Evolutionary conservation across 1,140 invertebrate genomes (phyloP), one percentile per base, ranked within the genome.

Genomic region (Drosophila tropicalis): DNA sequence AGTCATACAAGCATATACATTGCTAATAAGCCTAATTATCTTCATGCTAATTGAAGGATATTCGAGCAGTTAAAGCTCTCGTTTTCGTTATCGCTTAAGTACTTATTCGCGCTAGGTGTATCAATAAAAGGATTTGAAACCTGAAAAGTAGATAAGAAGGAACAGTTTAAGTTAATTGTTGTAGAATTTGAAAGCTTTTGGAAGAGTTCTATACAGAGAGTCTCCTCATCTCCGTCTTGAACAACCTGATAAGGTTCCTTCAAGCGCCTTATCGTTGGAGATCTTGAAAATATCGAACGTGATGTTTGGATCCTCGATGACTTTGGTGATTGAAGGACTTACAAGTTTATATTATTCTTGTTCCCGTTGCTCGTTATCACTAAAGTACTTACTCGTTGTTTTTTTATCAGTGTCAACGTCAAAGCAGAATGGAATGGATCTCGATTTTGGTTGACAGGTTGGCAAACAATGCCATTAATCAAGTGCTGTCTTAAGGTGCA

Each of bases 1-100:
- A 47, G n/a, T 51, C 9, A 51, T 51, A 51, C 44, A 51, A 51
- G 17, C 44, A 22, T 51, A 85, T 83, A 83, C 82, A 85, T 75
- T 79, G 82, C 79, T 86, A 86, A 86, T 86, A 87, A 87, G 79
- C 75, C 83, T 73, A 86, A 86, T 86, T 82, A 81, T 87, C 29
- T 70, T 58, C 67, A 56, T 68, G 70, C 66, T 70, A 66, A 79
- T 75, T 63, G 63, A 41, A 68, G 39, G 64, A 70, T 55, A 64
- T 68, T 25, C 7, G n/a, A 4, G 39, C 39, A 41, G 36, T 56
- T 54, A 51, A 51, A 51, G 44, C 54, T 4, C 47, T 22, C 34
- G 63, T 65, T 4, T 13, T 22, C 19, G 54, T 25, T 65, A 36
- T 57, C 29, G 29, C 56, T 58, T 58, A 57, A 57, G 44, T 47